These are phyloP conservation scores for Melitaea cinxia DNA, from an alignment of 1,140 invertebrate genomes.

Conservation along the genomic window DNA sequence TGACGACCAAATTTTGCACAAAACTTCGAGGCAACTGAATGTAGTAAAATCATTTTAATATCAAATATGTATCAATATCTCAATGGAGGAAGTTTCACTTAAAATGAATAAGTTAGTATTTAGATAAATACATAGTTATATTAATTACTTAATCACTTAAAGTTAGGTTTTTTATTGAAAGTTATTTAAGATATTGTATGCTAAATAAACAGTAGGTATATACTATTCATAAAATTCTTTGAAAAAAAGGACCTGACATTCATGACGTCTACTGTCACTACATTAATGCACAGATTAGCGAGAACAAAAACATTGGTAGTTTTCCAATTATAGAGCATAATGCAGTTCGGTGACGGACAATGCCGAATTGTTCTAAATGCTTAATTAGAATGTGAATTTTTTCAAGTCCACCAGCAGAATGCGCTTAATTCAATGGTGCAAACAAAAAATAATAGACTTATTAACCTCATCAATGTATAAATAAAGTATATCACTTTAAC, in stretches of 20 bases:
- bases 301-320: no score
- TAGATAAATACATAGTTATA: not conserved
- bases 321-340: no score
- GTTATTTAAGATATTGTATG: not conserved
- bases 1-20: conserved; percentile 64
- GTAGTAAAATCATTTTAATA: conserved; percentile 57
- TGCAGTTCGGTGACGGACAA: no score
- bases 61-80: conserved; percentile 14
- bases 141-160: not conserved
- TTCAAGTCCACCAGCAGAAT: no score
- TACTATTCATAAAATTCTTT: conserved; percentile 7
- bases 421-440: no score
- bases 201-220: conserved; percentile 10
- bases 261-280: not conserved
- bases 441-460: no score
- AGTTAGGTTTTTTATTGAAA: not conserved
- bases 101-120: not conserved
- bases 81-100: not conserved
- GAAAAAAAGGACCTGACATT: conserved; percentile 9
- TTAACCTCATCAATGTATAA: no score
- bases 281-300: no score
- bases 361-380: no score
- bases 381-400: no score
- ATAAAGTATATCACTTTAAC: no score
- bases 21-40: conserved; percentile 56